These are phyloP conservation scores for Sipha maydis DNA, from an alignment of 2,888 invertebrate species.

Conservation along the genomic window DNA sequence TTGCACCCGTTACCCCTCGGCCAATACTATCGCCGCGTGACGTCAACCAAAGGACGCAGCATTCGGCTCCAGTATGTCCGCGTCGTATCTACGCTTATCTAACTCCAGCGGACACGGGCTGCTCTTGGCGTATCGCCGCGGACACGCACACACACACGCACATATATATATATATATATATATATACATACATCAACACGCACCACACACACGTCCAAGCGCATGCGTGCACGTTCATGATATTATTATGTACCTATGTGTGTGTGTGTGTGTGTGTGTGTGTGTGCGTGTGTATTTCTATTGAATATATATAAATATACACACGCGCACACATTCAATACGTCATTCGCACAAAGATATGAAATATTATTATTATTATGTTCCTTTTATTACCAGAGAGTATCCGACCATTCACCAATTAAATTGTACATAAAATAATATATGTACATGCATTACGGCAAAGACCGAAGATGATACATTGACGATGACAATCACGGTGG, in stretches of 20 bases:
- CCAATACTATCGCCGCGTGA: slow-evolving; percentile 31
- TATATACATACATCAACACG: too few species aligned
- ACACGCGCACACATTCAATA: background rate
- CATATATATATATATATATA: background rate
- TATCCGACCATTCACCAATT: background rate
- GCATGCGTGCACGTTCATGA: background rate
- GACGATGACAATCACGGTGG: too few species aligned
- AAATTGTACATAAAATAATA: too few species aligned
- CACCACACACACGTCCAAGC: background rate
- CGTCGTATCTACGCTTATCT: slow-evolving; percentile 41
- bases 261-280: too few species aligned
- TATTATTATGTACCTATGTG: too few species aligned
- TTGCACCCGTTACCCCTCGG: background rate
- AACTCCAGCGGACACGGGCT: slow-evolving; percentile 28
- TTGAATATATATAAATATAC: too few species aligned
- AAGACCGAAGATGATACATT: too few species aligned
- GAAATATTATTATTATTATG: background rate
- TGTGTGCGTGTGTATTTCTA: too few species aligned
- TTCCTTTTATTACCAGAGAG: background rate
- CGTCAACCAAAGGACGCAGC: slow-evolving; percentile 57
- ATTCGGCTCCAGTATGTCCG: slow-evolving; percentile 58
- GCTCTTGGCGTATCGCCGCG: slow-evolving; percentile 29
- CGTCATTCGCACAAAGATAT: background rate
- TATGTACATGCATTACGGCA: too few species aligned
- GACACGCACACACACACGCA: background rate